Conservation (phyloP, 2,113 vertebrate species). For the Eptatretus burgeri region DNA sequence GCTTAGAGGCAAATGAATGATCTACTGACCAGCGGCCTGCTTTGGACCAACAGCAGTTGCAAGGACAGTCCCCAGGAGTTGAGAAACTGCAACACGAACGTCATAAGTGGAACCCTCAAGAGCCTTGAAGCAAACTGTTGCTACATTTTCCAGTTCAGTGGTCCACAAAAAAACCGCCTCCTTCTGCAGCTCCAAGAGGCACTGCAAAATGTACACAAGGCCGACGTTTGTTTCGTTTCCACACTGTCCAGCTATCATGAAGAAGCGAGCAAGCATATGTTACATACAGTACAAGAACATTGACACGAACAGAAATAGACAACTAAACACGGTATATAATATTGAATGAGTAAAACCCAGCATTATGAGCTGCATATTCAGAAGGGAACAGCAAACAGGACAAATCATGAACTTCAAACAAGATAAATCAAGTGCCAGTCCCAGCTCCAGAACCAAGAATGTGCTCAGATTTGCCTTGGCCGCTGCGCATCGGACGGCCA, state of each 20-base stretch:
- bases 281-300: no score
- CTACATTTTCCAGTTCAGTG: slow-evolving; percentile 73
- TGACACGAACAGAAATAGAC: no score
- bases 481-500: slow-evolving; percentile 76
- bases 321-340: no score
- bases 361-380: slow-evolving; percentile 2
- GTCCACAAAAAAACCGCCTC: slow-evolving; percentile 99
- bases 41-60: slow-evolving; percentile 85
- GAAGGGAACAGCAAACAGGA: neutral
- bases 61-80: slow-evolving; percentile 75
- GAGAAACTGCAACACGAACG: slow-evolving; percentile 69
- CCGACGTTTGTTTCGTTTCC: slow-evolving; percentile 7
- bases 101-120: slow-evolving; percentile 90
- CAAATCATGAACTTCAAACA: no score
- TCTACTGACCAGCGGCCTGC: slow-evolving; percentile 50
- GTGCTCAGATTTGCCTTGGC: slow-evolving; percentile 37
- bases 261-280: no score
- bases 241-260: no score
- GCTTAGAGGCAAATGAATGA: neutral
- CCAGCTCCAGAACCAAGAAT: no score
- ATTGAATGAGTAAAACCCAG: neutral
- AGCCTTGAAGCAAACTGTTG: slow-evolving; percentile 75
- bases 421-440: no score
- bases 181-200: slow-evolving; percentile 74
- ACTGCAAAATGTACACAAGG: slow-evolving; percentile 20